Conservation (phyloP, 2,888 invertebrate genomes). For the Chymomyza procnemis region DNA sequence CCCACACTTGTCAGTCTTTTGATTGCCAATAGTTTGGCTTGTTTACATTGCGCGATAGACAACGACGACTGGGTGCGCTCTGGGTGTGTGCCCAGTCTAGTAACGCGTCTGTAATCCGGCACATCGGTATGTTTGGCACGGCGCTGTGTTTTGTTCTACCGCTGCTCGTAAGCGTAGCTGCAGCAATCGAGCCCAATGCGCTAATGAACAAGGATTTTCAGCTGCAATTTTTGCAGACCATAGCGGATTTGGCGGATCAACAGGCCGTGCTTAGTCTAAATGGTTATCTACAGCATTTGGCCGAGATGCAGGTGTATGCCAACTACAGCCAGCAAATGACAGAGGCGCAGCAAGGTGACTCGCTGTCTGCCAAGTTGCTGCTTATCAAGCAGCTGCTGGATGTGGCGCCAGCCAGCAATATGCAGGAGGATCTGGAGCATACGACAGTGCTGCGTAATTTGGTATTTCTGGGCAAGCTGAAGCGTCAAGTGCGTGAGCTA, state of each 20-base stretch:
- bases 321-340: conserved; percentile 42
- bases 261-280: conserved; percentile 49
- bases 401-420: conserved; percentile 18
- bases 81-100: neutral
- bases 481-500: conserved; percentile 39
- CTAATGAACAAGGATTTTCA: conserved; percentile 52
- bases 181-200: neutral
- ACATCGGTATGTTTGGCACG: conserved; percentile 12
- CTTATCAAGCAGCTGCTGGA: conserved; percentile 71
- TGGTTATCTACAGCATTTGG: conserved; percentile 50
- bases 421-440: conserved; percentile 32
- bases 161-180: conserved; percentile 22
- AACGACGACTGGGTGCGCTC: too few relatives aligned
- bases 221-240: conserved; percentile 45
- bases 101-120: conserved; percentile 6
- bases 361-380: conserved; percentile 58
- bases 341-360: conserved; percentile 28
- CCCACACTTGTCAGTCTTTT: conserved; percentile 8
- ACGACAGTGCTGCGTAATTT: conserved; percentile 62
- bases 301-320: conserved; percentile 29
- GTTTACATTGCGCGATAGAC: conserved; percentile 35
- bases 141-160: conserved; percentile 1
- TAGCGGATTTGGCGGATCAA: conserved; percentile 37
- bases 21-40: conserved; percentile 10
- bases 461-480: conserved; percentile 59